These are phyloP conservation scores for Cyprinodon diabolis DNA, from an alignment of 2,797 vertebrate species.

Conservation along the genomic window DNA sequence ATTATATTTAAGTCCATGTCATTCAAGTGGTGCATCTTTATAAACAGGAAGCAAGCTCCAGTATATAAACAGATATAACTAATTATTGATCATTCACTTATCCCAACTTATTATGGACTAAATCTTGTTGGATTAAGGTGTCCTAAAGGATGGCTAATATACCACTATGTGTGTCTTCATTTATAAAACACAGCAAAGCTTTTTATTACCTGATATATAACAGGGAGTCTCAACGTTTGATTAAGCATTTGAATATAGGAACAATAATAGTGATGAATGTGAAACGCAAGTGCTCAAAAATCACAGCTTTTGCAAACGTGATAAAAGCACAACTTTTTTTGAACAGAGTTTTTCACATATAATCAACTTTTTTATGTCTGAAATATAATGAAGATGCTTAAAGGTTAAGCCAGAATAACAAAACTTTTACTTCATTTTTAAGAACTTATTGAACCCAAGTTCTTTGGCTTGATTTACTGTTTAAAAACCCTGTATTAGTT, in stretches of 20 bases:
- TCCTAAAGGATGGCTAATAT: not conserved
- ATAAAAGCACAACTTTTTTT: no score
- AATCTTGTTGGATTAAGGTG: not conserved
- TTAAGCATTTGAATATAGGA: not conserved
- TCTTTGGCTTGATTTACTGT: no score
- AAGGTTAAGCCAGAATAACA: no score
- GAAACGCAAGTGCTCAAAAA: not conserved
- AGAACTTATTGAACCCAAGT: no score
- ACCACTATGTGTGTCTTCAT: not conserved
- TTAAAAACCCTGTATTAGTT: no score
- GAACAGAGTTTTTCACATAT: no score
- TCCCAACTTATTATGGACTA: not conserved
- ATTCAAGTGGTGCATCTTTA: no score
- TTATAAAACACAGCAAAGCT: not conserved
- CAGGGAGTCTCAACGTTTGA: not conserved
- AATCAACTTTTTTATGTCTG: no score
- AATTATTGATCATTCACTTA: no score
- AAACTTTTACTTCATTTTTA: no score
- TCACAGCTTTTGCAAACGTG: not conserved
- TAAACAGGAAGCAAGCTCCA: no score
- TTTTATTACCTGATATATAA: not conserved
- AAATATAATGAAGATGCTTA: no score
- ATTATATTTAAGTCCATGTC: not conserved
- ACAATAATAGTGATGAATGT: not conserved
- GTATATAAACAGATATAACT: not conserved